These are phyloP conservation scores for Diplodus puntazzo DNA, from an alignment of 2,797 vertebrate genomes.

Conservation along the genomic window DNA sequence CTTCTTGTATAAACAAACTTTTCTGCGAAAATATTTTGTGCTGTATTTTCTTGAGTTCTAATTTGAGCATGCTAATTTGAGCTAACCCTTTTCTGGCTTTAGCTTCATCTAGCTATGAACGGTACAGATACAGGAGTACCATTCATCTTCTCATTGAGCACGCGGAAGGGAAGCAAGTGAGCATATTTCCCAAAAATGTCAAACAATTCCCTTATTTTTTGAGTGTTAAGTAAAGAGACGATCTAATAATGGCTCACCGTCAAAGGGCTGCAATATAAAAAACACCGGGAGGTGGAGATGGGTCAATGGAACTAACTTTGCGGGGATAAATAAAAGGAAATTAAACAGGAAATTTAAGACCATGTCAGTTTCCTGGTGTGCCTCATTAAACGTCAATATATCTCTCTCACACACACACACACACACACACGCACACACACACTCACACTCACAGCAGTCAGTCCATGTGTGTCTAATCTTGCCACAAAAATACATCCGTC, in stretches of 20 bases:
- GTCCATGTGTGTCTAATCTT: slow-evolving; percentile 30
- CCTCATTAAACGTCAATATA: slow-evolving; percentile 30
- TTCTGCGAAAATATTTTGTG: too few species aligned
- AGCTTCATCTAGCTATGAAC: not conserved
- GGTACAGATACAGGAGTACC: not conserved
- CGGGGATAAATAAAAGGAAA: slow-evolving; percentile 23
- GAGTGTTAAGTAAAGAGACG: slow-evolving; percentile 2
- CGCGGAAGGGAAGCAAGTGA: not conserved
- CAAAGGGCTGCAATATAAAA: slow-evolving; percentile 6
- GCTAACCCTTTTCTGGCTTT: not conserved
- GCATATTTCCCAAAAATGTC: not conserved
- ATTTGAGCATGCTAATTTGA: not conserved
- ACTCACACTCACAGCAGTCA: not conserved
- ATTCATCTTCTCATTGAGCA: not conserved
- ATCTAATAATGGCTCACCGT: not conserved
- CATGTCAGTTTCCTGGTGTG: slow-evolving; percentile 17
- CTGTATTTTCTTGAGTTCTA: too few species aligned
- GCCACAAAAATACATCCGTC: not conserved
- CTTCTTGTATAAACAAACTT: too few species aligned
- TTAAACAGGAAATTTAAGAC: not conserved
- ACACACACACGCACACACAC: too few species aligned
- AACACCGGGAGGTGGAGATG: slow-evolving; percentile 5
- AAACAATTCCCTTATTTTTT: not conserved
- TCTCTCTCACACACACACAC: slow-evolving; percentile 22
- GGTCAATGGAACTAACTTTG: slow-evolving; percentile 17